These are phyloP conservation scores for Pocillopora grandis DNA, from an alignment of 92 coral and sea anemone genomes.

Conservation along the genomic window DNA sequence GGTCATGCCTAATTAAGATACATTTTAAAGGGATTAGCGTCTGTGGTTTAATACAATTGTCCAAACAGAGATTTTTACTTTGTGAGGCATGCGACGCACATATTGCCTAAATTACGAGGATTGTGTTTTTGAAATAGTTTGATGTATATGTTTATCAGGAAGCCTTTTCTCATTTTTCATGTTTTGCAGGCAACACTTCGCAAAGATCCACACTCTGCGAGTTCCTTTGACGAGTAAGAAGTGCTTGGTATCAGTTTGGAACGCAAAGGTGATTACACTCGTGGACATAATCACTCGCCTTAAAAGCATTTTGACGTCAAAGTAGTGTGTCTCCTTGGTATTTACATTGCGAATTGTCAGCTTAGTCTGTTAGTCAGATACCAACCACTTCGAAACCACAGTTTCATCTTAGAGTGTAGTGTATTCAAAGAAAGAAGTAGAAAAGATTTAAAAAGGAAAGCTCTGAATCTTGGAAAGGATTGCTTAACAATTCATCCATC, in stretches of 20 bases:
- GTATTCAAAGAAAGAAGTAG: not conserved
- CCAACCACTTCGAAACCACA: not conserved
- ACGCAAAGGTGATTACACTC: not conserved
- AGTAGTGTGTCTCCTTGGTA: not conserved
- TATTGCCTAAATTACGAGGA: not conserved
- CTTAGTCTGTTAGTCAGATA: not conserved
- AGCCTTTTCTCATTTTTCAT: not conserved
- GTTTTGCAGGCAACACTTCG: constrained; percentile 30
- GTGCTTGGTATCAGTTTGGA: not conserved
- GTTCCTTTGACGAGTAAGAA: not conserved
- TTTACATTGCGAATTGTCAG: not conserved
- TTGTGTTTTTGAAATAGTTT: constrained; percentile 2
- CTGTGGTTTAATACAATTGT: constrained; percentile 19
- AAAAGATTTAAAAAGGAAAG: not conserved
- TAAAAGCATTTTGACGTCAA: constrained; percentile 25
- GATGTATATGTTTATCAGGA: not conserved
- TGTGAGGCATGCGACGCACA: constrained; percentile 38
- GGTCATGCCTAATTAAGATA: constrained; percentile 23
- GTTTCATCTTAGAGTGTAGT: not conserved
- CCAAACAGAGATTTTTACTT: constrained; percentile 31
- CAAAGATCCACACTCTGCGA: not conserved
- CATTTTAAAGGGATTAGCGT: constrained; percentile 21
- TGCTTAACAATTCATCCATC: no score
- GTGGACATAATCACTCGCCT: constrained; percentile 12
- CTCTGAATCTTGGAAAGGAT: no score